These are phyloP conservation scores for Lydus trimaculatus DNA, from an alignment of 2,888 invertebrate genomes.

Conservation along the genomic window DNA sequence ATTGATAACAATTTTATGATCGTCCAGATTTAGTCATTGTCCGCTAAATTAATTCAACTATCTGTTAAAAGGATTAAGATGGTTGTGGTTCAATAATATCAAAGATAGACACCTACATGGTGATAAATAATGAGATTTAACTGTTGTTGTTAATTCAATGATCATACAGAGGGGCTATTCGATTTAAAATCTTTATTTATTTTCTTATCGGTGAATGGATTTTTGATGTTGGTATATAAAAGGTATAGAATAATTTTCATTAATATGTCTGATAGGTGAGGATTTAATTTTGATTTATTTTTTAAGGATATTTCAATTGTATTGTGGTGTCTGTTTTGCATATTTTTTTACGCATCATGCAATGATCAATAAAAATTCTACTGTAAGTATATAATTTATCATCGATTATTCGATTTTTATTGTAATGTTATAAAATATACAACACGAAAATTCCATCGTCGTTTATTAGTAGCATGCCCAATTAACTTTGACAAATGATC, in stretches of 20 bases:
- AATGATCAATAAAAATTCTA: not conserved
- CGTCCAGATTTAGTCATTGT: not conserved
- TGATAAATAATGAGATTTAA: constrained; percentile 35
- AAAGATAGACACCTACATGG: constrained; percentile 33
- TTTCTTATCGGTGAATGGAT: constrained; percentile 17
- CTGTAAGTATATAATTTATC: not conserved
- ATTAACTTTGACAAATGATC: constrained; percentile 33
- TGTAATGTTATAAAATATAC: not conserved
- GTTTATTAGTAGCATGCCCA: constrained; percentile 27
- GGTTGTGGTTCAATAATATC: constrained; percentile 4
- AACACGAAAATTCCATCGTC: constrained; percentile 22
- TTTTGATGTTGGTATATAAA: not conserved
- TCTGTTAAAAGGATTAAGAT: not conserved
- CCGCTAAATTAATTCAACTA: constrained; percentile 3
- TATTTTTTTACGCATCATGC: not conserved
- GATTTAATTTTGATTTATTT: constrained; percentile 5
- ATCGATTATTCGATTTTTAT: not conserved
- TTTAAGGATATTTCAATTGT: not conserved
- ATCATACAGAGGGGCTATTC: constrained; percentile 29
- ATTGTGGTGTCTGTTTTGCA: not conserved
- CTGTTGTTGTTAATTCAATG: constrained; percentile 25
- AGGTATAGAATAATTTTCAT: not conserved
- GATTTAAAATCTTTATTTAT: constrained; percentile 32
- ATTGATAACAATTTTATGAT: not conserved
- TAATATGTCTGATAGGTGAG: not conserved